These are phyloP conservation scores for Catocala fraxini DNA, from an alignment of 2,888 invertebrate genomes.

Conservation along the genomic window DNA sequence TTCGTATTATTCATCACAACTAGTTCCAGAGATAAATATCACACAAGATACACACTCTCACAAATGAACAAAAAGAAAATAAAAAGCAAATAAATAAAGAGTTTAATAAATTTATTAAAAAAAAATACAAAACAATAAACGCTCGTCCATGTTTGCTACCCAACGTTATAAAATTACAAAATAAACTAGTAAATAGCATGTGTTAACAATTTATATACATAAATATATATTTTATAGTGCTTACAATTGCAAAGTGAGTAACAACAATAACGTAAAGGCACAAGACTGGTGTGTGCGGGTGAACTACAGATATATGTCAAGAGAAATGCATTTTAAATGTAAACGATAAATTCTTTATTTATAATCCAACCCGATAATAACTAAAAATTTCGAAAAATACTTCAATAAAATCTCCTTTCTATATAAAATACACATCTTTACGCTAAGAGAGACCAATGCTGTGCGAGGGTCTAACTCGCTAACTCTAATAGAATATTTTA, in stretches of 20 bases:
- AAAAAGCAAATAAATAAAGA: constrained; percentile 66
- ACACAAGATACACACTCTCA: constrained; percentile 2
- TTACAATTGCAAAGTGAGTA: constrained; percentile 59
- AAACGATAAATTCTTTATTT: constrained; percentile 48
- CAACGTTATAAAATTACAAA: constrained; percentile 75
- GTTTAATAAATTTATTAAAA: constrained; percentile 86
- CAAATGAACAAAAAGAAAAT: constrained; percentile 43
- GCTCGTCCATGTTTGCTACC: constrained; percentile 75
- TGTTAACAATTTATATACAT: constrained; percentile 76
- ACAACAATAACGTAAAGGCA: constrained; percentile 54
- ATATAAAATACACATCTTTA: constrained; percentile 73
- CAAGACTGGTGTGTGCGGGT: constrained; percentile 49
- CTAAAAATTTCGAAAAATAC: constrained; percentile 76
- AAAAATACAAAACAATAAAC: constrained; percentile 72
- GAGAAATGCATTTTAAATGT: constrained; percentile 63
- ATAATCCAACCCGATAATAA: constrained; percentile 62
- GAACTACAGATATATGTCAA: constrained; percentile 39
- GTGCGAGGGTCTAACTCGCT: constrained; percentile 52
- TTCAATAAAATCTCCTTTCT: constrained; percentile 62
- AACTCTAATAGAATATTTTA: constrained; percentile 58
- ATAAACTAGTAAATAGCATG: constrained; percentile 72
- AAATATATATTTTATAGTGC: constrained; percentile 62
- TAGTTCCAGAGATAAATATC: constrained; percentile 7
- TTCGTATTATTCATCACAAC: constrained; percentile 27
- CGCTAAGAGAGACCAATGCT: constrained; percentile 69